phyloP scores from a whole-genome alignment of 2,888 invertebrate genomes.

The Apotomis betuletana region DNA sequence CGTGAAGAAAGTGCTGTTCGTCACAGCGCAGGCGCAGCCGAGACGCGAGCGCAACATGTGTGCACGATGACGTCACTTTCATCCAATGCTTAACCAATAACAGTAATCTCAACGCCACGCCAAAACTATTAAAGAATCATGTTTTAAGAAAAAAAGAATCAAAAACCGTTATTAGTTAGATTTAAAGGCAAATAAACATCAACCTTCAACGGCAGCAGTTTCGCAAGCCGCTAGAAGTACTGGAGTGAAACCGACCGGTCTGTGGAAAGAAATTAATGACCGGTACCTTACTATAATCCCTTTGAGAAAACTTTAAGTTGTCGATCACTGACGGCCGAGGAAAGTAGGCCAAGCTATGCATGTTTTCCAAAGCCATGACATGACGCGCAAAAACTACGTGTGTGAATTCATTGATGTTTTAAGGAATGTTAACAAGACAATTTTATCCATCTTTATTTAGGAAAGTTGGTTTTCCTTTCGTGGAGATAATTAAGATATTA shows the following conservation, averaged over 20 bases:
- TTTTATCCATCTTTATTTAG: slow-evolving; percentile 14
- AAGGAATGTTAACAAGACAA: background rate
- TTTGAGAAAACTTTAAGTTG: slow-evolving; percentile 51
- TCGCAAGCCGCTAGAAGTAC: slow-evolving; percentile 41
- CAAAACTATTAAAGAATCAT: slow-evolving; percentile 18
- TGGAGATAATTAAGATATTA: background rate
- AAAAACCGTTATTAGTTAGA: slow-evolving; percentile 13
- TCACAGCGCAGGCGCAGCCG: slow-evolving; percentile 46
- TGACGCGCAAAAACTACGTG: slow-evolving; percentile 28
- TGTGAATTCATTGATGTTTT: slow-evolving; percentile 23
- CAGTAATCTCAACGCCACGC: background rate
- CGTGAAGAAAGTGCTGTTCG: slow-evolving; percentile 63
- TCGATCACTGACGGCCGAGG: slow-evolving; percentile 49
- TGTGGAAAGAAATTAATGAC: slow-evolving; percentile 47
- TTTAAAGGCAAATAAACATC: slow-evolving; percentile 36
- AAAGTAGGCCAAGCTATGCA: slow-evolving; percentile 54
- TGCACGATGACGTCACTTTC: slow-evolving; percentile 43
- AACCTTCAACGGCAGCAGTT: slow-evolving; percentile 38
- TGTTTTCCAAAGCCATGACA: slow-evolving; percentile 32
- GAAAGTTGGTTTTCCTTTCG: slow-evolving; percentile 1
- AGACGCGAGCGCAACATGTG: slow-evolving; percentile 39
- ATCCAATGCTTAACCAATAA: slow-evolving; percentile 5
- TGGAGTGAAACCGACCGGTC: slow-evolving; percentile 49
- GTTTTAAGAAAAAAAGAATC: slow-evolving; percentile 17
- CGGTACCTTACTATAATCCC: slow-evolving; percentile 44